Evolutionary conservation across 1,140 invertebrate species (phyloP).

Genomic region (Eurosta solidaginis): DNA sequence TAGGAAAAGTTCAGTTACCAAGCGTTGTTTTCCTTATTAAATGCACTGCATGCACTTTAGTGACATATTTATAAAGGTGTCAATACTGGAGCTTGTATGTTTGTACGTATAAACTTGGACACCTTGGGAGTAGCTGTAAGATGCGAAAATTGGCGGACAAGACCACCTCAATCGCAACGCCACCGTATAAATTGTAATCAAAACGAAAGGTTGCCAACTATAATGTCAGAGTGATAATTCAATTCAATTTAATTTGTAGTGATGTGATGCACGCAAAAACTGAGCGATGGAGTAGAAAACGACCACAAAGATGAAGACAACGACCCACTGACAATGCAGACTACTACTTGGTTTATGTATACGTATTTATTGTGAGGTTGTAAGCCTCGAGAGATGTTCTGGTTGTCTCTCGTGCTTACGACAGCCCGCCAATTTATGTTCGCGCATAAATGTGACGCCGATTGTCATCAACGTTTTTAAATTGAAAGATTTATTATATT

Average conservation of each 20-base stretch:
- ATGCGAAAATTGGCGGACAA: background rate
- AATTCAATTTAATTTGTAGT: background rate
- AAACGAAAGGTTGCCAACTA: constrained; percentile 10
- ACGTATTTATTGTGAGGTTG: background rate
- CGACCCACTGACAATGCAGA: no score
- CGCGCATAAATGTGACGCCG: constrained; percentile 19
- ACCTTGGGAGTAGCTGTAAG: background rate
- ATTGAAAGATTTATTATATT: background rate
- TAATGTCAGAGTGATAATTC: constrained; percentile 26
- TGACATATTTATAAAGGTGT: background rate
- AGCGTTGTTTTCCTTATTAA: no score
- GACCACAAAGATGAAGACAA: background rate
- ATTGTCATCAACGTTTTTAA: constrained; percentile 15
- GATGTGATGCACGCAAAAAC: constrained; percentile 1
- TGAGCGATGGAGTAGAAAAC: background rate
- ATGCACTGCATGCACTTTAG: background rate
- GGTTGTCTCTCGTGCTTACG: background rate
- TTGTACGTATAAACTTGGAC: no score
- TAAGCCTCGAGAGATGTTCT: background rate
- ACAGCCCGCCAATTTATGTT: background rate
- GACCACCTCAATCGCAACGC: constrained; percentile 12
- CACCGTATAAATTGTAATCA: constrained; percentile 26
- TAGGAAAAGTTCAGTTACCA: no score
- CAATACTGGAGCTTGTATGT: background rate
- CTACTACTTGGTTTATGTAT: background rate